phyloP scores from a whole-genome alignment of 2,797 vertebrate species.

The Zalophus californianus region DNA sequence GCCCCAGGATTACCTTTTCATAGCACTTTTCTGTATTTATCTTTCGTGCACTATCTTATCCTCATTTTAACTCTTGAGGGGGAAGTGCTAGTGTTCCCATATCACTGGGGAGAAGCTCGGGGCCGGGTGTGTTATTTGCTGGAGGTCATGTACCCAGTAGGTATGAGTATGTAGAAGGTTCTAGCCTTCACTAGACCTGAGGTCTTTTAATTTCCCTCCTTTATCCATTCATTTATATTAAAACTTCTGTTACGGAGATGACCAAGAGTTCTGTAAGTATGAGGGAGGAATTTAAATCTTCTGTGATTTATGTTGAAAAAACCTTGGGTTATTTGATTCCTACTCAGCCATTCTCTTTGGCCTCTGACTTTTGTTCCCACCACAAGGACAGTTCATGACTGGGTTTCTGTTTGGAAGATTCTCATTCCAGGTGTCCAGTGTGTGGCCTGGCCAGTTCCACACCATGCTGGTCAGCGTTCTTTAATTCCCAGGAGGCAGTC shows the following conservation, averaged over 20 bases:
- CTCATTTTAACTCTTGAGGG: neutral
- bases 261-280: neutral
- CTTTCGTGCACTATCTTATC: neutral
- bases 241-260: neutral
- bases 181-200: neutral
- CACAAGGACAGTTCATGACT: neutral
- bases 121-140: neutral
- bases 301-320: neutral
- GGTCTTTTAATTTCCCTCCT: neutral
- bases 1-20: neutral
- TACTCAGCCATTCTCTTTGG: neutral
- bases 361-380: neutral
- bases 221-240: neutral
- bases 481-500: neutral
- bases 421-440: neutral
- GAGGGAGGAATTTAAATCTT: constrained; percentile 1
- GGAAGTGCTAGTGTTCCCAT: neutral
- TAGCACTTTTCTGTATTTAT: neutral
- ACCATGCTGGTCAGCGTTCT: neutral
- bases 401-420: neutral
- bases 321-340: neutral
- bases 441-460: fast-evolving
- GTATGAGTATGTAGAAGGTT: neutral
- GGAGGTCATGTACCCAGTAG: neutral
- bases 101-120: neutral